Conservation (phyloP, 2,797 vertebrate genomes). For the Molossus molossus region DNA sequence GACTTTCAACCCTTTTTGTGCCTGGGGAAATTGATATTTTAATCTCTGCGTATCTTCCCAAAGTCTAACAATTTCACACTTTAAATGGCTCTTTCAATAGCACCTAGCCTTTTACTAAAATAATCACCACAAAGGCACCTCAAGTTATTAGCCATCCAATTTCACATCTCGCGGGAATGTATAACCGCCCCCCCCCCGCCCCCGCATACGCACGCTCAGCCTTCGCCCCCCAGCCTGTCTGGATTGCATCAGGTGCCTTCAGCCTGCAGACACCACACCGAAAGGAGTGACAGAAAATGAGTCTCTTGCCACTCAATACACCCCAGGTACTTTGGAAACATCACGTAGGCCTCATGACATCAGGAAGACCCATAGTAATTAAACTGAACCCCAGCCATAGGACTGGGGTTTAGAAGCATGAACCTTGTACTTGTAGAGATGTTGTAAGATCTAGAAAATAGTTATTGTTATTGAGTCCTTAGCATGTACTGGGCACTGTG, state of each 20-base stretch:
- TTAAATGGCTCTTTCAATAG: constrained; percentile 12
- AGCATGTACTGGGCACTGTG: neutral
- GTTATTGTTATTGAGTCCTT: neutral
- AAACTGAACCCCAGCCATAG: neutral
- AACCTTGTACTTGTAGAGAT: neutral
- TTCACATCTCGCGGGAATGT: neutral
- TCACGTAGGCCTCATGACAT: neutral
- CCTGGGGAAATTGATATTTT: neutral
- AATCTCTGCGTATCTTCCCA: neutral
- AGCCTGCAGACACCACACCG: neutral
- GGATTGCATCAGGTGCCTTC: neutral
- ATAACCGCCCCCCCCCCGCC: neutral
- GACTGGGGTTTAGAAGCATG: neutral
- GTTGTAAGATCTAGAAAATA: neutral
- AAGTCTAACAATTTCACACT: constrained; percentile 20
- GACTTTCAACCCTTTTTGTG: neutral
- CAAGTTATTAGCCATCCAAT: neutral
- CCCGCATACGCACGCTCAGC: neutral
- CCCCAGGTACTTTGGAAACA: neutral
- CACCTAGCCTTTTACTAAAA: constrained; percentile 47
- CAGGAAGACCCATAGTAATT: neutral
- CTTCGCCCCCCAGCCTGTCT: neutral
- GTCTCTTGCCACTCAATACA: neutral
- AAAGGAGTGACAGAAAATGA: neutral
- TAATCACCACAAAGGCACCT: neutral